Conservation (phyloP, 2,888 invertebrate genomes). For the Cryptocephalus moraei region DNA sequence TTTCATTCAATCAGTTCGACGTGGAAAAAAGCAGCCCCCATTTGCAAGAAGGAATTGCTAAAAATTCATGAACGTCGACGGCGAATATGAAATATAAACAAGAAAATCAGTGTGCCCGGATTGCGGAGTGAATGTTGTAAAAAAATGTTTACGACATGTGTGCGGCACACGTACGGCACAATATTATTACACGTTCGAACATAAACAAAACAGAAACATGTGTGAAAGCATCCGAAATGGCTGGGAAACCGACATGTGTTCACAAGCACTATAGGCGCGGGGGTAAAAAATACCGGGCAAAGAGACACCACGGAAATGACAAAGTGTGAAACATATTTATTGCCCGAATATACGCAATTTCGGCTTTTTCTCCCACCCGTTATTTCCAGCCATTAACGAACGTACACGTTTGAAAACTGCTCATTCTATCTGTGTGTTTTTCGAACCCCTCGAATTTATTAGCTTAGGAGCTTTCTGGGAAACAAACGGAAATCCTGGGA, state of each 20-base stretch:
- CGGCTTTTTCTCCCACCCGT: conserved; percentile 3
- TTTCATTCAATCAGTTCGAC: no score
- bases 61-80: no score
- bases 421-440: no score
- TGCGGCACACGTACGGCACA: conserved; percentile 10
- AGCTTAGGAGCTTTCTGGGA: no score
- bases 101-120: no score
- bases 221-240: conserved; percentile 4
- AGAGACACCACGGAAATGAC: conserved; percentile 13
- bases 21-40: no score
- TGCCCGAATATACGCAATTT: conserved; percentile 1
- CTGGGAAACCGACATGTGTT: conserved; percentile 16
- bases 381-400: conserved; percentile 1
- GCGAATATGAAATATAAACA: no score
- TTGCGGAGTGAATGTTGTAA: no score
- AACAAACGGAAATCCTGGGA: no score
- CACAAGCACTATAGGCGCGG: conserved; percentile 11
- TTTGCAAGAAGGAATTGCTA: no score
- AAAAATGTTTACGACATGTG: conserved; percentile 9
- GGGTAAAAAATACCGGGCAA: conserved; percentile 12
- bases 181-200: conserved; percentile 19
- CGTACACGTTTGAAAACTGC: no score
- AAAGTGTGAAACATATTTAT: conserved; percentile 15
- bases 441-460: no score
- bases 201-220: conserved; percentile 21